A percentile compares a stretch with the other conserved stretches of the same genome.
Conservation (phyloP, 2,113 vertebrate genomes). For the Sorex araneus region DNA sequence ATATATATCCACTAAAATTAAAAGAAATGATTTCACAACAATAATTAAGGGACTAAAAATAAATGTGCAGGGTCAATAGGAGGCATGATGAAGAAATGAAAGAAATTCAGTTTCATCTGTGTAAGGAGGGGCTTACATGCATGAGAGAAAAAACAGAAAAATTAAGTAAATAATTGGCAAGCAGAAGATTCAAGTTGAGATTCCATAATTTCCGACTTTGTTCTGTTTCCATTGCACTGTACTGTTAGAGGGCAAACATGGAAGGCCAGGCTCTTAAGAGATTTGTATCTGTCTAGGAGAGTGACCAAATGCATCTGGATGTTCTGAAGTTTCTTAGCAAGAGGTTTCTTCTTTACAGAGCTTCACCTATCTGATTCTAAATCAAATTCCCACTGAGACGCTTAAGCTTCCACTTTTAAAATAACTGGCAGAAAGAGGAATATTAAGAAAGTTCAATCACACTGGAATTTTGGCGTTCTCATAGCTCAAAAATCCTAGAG, state of each 20-base stretch:
- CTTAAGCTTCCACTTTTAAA: neutral
- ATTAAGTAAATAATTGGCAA: neutral
- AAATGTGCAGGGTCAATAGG: neutral
- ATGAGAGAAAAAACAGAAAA: neutral
- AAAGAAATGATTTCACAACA: neutral
- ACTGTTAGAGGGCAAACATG: neutral
- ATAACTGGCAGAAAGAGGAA: neutral
- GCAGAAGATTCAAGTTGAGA: neutral
- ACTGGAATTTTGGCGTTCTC: neutral
- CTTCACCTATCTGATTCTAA: neutral
- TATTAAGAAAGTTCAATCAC: neutral
- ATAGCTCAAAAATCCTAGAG: neutral
- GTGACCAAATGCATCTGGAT: neutral
- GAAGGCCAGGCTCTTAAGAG: neutral
- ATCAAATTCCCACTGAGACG: neutral
- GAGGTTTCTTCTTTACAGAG: neutral
- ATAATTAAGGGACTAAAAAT: neutral
- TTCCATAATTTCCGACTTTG: neutral
- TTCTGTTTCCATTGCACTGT: neutral
- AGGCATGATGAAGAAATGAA: neutral
- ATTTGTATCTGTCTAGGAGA: neutral
- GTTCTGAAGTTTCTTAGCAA: neutral
- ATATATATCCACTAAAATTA: no score
- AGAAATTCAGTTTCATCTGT: neutral
- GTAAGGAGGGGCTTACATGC: neutral